Evolutionary conservation across 2,888 invertebrate species (phyloP), one percentile per base, ranked within the genome.

Genomic region (Tetheella fluctuosa): DNA sequence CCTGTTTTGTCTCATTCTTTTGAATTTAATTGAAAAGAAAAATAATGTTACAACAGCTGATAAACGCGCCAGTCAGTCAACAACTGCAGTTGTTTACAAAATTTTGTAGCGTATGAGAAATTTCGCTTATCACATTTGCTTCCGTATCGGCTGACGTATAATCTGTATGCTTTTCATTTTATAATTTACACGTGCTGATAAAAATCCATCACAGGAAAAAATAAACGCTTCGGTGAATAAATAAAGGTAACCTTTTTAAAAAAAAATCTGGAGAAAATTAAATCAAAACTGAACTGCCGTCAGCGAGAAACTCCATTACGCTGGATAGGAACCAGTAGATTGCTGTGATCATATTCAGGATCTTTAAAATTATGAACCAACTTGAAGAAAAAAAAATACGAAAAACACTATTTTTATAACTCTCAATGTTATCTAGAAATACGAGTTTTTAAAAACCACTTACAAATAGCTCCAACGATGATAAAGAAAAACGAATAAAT

Each of bases 401-500:
- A 30, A 30, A 7, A 28, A 1, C 28, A 7, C 28, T 6, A 28
- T 28, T 28, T 28, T 28, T 3, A 28, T 28, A 0, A 2, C 5
- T 28, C 0, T 28, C n/a, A n/a, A 17, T 42, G 42, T 7, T 4
- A 0, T 0, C 17, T 17, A 7, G 17, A 17, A 17, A 42, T 17
- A 42, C 1, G 8, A 34, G 13, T 48, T 1, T 20, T 10, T 0
- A 10, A 48, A 48, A 20, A n/a, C 48, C 20, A 2, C 48, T 20
- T 10, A 48, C 17, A 20, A 48, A 48, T 20, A 20, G 48, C 48
- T 48, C 48, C 48, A 10, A 48, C 48, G 10, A 48, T 20, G 48
- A 48, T 48, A 48, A 48, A 10, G 20, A n/a, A 48, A 48, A 48
- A 48, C 48, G 48, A 48, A 48, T 48, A 48, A 48, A 48, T 48